phyloP scores from a whole-genome alignment of 2,888 invertebrate genomes.

The Cataglyphis livida region DNA sequence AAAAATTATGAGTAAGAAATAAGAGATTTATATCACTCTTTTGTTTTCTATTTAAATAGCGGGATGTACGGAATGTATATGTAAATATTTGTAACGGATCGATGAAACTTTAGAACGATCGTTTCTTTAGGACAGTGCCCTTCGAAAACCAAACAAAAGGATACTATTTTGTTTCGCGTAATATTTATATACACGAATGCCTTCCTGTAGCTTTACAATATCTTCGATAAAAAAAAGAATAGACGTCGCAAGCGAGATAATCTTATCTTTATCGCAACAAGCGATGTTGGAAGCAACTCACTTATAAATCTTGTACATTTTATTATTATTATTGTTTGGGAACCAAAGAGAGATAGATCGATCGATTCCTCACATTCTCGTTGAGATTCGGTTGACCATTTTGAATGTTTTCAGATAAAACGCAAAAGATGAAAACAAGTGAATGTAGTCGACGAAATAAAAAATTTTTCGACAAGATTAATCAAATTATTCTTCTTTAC shows the following conservation, averaged over 20 bases:
- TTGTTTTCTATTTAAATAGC: slow-evolving; percentile 26
- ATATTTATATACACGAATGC: neutral
- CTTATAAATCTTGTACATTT: slow-evolving; percentile 9
- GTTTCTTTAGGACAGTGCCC: neutral
- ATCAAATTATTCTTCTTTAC: slow-evolving; percentile 5
- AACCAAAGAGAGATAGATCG: slow-evolving; percentile 19
- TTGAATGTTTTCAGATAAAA: neutral
- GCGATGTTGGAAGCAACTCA: neutral
- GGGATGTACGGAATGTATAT: slow-evolving; percentile 30
- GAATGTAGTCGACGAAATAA: neutral
- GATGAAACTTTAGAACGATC: neutral
- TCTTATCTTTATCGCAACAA: neutral
- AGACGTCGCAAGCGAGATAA: neutral
- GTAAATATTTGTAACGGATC: slow-evolving; percentile 9
- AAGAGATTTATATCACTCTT: slow-evolving; percentile 21
- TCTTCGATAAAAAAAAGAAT: neutral
- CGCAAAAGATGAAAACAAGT: neutral
- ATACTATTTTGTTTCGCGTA: slow-evolving; percentile 4
- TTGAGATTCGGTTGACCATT: slow-evolving; percentile 3
- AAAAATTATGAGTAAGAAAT: slow-evolving; percentile 9
- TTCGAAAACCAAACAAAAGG: slow-evolving; percentile 15
- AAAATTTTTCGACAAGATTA: slow-evolving; percentile 11
- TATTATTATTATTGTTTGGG: slow-evolving; percentile 4
- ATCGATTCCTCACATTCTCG: slow-evolving; percentile 10
- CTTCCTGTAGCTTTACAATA: neutral